These are phyloP conservation scores for Chamaetylas fuelleborni DNA, from an alignment of 2,113 vertebrate genomes.

Conservation along the genomic window DNA sequence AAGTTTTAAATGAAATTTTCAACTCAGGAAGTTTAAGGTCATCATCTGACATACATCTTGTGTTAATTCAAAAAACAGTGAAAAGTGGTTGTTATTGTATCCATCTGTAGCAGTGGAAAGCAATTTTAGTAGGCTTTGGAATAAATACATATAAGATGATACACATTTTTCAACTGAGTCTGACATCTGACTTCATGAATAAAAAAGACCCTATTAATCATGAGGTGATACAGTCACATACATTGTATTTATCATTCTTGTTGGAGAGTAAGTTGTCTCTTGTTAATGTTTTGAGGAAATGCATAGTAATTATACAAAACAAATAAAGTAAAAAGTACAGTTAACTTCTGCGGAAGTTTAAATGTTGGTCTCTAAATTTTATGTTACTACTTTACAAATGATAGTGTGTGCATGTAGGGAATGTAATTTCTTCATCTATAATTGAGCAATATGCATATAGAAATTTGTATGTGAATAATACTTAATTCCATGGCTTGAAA, in stretches of 20 bases:
- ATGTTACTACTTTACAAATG: not conserved
- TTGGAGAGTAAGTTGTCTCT: conserved; percentile 42
- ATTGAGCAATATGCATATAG: not conserved
- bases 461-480: not conserved
- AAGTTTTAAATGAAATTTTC: conserved; percentile 63
- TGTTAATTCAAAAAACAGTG: conserved; percentile 67
- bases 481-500: not conserved
- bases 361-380: not conserved
- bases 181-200: conserved; percentile 74
- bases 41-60: conserved; percentile 60
- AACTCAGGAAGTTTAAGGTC: conserved; percentile 50
- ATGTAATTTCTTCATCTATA: not conserved
- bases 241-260: conserved; percentile 58
- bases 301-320: conserved; percentile 14
- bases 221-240: conserved; percentile 37
- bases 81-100: conserved; percentile 63
- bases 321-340: not conserved
- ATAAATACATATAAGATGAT: conserved; percentile 71
- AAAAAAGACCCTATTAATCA: conserved; percentile 69
- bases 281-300: conserved; percentile 41
- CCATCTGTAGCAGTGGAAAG: conserved; percentile 41
- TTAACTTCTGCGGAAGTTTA: not conserved
- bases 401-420: not conserved
- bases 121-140: conserved; percentile 61
- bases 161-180: conserved; percentile 66